A percentile compares a stretch with the other conserved stretches of the same genome.
phyloP scores from a whole-genome alignment of 2,113 vertebrate species.

The Bombycilla garrulus region DNA sequence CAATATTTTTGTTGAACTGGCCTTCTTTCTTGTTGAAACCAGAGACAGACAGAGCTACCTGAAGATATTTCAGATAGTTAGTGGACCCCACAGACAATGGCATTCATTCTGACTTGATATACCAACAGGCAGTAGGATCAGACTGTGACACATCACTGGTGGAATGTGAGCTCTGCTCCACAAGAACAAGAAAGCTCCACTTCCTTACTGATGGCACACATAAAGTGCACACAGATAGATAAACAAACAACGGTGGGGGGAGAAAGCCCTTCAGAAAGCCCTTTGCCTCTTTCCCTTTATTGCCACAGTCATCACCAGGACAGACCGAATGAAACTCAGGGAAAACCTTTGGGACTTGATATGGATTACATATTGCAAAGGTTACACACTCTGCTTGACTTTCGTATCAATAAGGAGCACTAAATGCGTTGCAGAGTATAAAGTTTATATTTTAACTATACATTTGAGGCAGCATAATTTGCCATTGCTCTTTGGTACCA shows the following conservation, averaged over 20 bases:
- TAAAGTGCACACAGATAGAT: background rate
- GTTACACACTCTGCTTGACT: background rate
- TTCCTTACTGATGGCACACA: background rate
- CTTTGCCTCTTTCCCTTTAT: background rate
- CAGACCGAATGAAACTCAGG: rapidly evolving
- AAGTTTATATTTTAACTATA: background rate
- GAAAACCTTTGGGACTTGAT: background rate
- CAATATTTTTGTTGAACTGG: constrained; percentile 68
- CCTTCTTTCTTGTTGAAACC: constrained; percentile 40
- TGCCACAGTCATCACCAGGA: background rate
- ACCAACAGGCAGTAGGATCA: background rate
- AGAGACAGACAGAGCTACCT: constrained; percentile 44
- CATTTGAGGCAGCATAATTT: background rate
- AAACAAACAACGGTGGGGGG: background rate
- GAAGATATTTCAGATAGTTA: constrained; percentile 27
- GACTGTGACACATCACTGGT: background rate
- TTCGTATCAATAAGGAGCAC: background rate
- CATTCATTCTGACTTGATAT: background rate
- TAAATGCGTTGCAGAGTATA: background rate
- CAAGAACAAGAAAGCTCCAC: background rate
- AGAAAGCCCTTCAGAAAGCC: background rate
- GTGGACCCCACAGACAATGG: background rate
- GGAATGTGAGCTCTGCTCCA: background rate
- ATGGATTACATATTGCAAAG: background rate
- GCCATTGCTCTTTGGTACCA: background rate